These are phyloP conservation scores for Paratrypauchen microcephalus DNA, from an alignment of 2,797 vertebrate species.

Conservation along the genomic window DNA sequence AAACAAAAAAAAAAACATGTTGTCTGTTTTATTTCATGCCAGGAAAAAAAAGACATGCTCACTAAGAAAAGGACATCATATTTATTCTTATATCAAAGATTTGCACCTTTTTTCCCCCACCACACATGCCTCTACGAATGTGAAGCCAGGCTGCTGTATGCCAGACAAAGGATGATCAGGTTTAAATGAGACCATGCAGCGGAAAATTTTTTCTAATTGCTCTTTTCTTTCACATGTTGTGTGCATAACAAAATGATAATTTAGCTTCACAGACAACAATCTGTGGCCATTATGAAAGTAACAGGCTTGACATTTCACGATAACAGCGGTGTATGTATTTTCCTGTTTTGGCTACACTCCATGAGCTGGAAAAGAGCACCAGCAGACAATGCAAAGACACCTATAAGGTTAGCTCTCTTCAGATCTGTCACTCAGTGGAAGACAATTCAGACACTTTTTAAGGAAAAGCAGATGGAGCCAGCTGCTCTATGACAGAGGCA, in stretches of 20 bases:
- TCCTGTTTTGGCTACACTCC: constrained; percentile 16
- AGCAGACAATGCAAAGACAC: constrained; percentile 37
- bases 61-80: not conserved
- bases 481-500: constrained; percentile 5
- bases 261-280: constrained; percentile 31
- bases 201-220: constrained; percentile 21
- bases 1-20: not conserved
- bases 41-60: constrained; percentile 12
- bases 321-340: not conserved
- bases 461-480: not conserved
- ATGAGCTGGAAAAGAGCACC: constrained; percentile 20
- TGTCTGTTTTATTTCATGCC: too few relatives aligned
- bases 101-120: constrained; percentile 3
- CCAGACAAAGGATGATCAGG: constrained; percentile 10
- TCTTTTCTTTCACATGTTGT: constrained; percentile 30
- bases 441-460: constrained; percentile 1
- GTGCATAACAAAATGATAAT: constrained; percentile 38
- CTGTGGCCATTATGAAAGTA: constrained; percentile 37
- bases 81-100: constrained; percentile 19
- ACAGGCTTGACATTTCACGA: constrained; percentile 43
- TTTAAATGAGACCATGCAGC: constrained; percentile 28
- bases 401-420: constrained; percentile 17
- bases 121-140: not conserved
- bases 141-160: constrained; percentile 1
- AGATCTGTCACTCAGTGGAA: constrained; percentile 1